phyloP scores from a whole-genome alignment of 2,888 invertebrate species.

The Cataglyphis rosenhaueri region DNA sequence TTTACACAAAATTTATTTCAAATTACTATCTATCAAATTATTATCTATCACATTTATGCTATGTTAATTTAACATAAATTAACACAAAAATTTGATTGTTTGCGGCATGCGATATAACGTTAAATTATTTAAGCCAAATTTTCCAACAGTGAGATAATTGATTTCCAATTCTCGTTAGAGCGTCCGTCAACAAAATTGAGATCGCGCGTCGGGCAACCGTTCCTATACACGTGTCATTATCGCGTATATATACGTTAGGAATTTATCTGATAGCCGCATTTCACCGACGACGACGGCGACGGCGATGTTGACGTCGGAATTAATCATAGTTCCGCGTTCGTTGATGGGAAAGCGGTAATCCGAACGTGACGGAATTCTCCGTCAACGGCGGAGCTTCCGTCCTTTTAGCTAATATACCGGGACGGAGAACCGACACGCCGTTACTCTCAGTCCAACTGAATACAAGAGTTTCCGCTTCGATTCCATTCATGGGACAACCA shows the following conservation, averaged over 20 bases:
- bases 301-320: constrained; percentile 34
- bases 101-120: no score
- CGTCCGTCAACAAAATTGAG: background rate
- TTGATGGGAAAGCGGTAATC: constrained; percentile 55
- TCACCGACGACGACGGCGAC: background rate
- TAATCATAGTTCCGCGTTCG: constrained; percentile 44
- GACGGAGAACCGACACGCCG: constrained; percentile 35
- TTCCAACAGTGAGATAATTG: background rate
- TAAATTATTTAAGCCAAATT: no score
- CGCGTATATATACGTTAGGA: constrained; percentile 20
- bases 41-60: no score
- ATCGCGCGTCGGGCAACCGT: background rate
- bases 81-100: no score
- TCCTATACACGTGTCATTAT: constrained; percentile 20
- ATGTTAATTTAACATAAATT: no score
- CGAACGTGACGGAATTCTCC: constrained; percentile 54
- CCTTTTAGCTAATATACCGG: constrained; percentile 34
- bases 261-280: constrained; percentile 42
- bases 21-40: no score
- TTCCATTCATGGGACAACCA: constrained; percentile 73
- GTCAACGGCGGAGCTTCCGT: constrained; percentile 40
- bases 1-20: no score
- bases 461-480: constrained; percentile 63
- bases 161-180: background rate
- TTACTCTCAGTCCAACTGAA: constrained; percentile 53